Evolutionary conservation across 2,113 vertebrate species (phyloP), one percentile per base, ranked within the genome.

Genomic region (Cryptomyrus ogoouensis): DNA sequence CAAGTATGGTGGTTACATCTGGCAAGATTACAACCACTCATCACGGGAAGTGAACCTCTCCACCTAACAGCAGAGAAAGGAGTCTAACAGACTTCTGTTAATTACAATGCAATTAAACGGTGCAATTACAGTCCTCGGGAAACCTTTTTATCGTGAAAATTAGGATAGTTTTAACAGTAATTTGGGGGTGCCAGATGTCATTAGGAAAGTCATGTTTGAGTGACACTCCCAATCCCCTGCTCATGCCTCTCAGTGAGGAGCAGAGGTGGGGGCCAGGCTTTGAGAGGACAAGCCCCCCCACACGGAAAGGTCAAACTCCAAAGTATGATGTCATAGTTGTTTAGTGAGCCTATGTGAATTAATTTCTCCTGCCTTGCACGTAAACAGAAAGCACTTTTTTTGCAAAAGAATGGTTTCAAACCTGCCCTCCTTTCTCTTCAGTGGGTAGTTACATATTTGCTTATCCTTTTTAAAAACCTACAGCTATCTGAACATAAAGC

Each of bases 131-230:
- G 88, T 21, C 39, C 74, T 83, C 9, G 15, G 74, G 70, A 56
- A 89, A 89, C 77, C 46, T 89, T 42, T n/a, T 7, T 49, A 21
- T 50, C 1, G 50, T 44, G 31, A 83, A 74, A 83, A 52, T 80
- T 39, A n/a, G 88, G 70, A 83, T 35, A 19, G 52, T 35, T 89
- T 89, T 89, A 89, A n/a, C 19, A 6, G 47, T 52, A n/a, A 89
- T 89, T 83, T 53, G 21, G 5, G 27, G 39, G 21, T 42, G 88
- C 47, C 88, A 80, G 52, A 90, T 89, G 89, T 90, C 86, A 27
- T 86, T 86, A 53, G 49, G 88, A 90, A 88, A 70, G n/a, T 70
- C n/a, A 27, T 31, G 74, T 42, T 15, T 80, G 17, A 42, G 31
- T 80, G 35, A 42, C 74, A 80, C 0, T 17, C 5, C 74, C 74